Conservation (phyloP, 53 echinoderm and acorn worm species). For the Apostichopus leukothele region DNA sequence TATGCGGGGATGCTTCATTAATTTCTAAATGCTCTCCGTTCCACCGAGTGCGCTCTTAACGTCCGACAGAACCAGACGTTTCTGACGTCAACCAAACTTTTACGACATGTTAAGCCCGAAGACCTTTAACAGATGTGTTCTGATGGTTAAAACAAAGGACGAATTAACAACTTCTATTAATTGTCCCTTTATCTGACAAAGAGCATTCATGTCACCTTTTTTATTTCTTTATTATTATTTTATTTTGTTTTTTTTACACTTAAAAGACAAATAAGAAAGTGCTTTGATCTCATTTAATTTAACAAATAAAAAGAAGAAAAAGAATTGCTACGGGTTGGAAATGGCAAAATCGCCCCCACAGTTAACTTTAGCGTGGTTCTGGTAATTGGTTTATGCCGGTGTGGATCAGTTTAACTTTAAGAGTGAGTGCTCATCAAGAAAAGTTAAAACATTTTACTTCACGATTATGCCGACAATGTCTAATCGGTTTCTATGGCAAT, state of each 20-base stretch:
- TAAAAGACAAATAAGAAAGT: not conserved
- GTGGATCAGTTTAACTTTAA: too few species aligned
- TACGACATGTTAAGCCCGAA: not conserved
- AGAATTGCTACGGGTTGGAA: too few species aligned
- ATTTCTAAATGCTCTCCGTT: not conserved
- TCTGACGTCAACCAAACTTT: not conserved
- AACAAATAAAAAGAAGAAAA: too few species aligned
- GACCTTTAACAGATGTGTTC: not conserved
- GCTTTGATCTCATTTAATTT: slow-evolving; percentile 8
- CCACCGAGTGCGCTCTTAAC: not conserved
- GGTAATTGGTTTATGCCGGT: too few species aligned
- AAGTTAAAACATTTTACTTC: too few species aligned
- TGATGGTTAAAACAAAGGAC: not conserved
- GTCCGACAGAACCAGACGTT: not conserved
- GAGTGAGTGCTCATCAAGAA: too few species aligned
- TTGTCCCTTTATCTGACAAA: not conserved
- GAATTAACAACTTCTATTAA: not conserved
- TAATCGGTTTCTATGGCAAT: too few species aligned
- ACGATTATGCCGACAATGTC: too few species aligned
- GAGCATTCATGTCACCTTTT: not conserved
- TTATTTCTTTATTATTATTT: not conserved
- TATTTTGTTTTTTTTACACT: not conserved
- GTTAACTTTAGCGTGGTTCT: too few species aligned
- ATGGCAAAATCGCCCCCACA: too few species aligned
- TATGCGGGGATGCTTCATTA: not conserved